Base-by-base conservation (phyloP, 2,113 vertebrate species). In the Onychostoma macrolepis region DNA sequence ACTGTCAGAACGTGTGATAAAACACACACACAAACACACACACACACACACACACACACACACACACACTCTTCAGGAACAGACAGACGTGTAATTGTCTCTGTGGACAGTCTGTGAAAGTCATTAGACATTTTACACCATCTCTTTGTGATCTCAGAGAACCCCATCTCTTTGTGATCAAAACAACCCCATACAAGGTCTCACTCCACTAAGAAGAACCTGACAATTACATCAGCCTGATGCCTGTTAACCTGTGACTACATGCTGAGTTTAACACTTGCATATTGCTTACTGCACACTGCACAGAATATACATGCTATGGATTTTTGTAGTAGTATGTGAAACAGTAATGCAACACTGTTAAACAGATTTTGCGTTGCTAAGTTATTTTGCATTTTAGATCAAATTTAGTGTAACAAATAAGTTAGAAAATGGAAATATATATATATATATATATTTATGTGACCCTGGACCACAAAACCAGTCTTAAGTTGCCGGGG, bases 91-190 rank as follows among this genome's bases (percentile, higher is more conserved):
- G 58, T 41, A 5, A 36, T 50, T 84, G 85, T 86, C 87, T 83
- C 84, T 63, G 41, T 84, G 75, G 81, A 87, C 13, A 11, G 45
- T 87, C 88, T 89, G 88, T 41, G 41, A 87, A 84, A 72, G 72
- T 86, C 85, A 36, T 89, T 82, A 88, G 80, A 50, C n/a, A 84
- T 48, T 80, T 69, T 83, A 86, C 48, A 86, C 80, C 48, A n/a
- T 86, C 11, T 79, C 50, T 77, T 56, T 71, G 36, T 61, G 58
- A 56, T 84, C 83, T 33, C 69, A 58, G 21, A 56, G 48, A 74
- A 13, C 82, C 43, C 80, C 48, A n/a, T 86, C 11, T 79, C 50
- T 77, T 56, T 71, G 36, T 61, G 58, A 56, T 84, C 83, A 74
- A 13, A 69, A 28, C 24, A 67, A 48, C 67, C 33, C 38, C 17